Evolutionary conservation across 2,888 invertebrate genomes (phyloP), one percentile per base, ranked within the genome.

Genomic region (Maniola hyperantus): DNA sequence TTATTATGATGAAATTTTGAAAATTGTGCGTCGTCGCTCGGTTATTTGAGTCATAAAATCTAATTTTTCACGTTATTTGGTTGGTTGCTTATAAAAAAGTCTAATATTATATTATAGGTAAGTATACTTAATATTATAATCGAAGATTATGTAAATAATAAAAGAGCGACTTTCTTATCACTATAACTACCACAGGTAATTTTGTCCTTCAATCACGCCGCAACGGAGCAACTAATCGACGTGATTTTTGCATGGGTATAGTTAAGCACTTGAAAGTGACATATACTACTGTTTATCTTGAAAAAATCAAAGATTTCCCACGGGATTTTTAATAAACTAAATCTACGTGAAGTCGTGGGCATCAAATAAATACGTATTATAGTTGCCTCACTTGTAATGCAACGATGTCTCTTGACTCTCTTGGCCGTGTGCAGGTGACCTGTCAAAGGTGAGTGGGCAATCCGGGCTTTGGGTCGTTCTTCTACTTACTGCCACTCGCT

Each of bases 1-100:
- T 36, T 51, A 39, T 39, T 50, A 64, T 26, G 26, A 51, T 48
- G 18, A 48, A 64, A 64, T 67, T 67, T 64, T 64, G 60, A 42
- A 60, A 33, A 55, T 64, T 50, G 64, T 46, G 5, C 46, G n/a
- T n/a, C n/a, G n/a, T 48, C 8, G 34, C 1, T 11, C 48, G 20
- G 39, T 36, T 60, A 51, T 59, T 44, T 46, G 33, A 46, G 10
- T 58, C 26, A 5, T 54, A 54, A 26, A 44, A 58, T 58, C 44
- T 44, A 58, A 58, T 44, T 26, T 58, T n/a, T 44, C 20, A 44
- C 44, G 10, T 54, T 36, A 54, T 54, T 36, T 15, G 36, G 53
- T 18, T 10, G 20, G 4, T 50, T 36, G 8, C 1, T 36, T 5
- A 36, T 8, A 6, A 8, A 42, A 42, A 42, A 11, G n/a, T n/a